phyloP scores from a whole-genome alignment of 2,797 vertebrate species.

The Adrianichthys oophorus region DNA sequence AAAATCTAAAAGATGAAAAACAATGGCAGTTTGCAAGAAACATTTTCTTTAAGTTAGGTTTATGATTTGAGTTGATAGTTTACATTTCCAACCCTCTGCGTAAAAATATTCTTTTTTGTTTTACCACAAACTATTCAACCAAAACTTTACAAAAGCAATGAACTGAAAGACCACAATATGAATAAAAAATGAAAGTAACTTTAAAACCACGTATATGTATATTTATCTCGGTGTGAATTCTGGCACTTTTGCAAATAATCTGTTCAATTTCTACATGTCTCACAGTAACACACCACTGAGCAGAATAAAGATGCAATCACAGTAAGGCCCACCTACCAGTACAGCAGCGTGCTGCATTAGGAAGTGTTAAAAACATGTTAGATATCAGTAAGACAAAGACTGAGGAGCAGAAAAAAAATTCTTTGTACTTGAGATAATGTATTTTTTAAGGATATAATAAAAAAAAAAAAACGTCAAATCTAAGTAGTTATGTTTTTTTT shows the following conservation, averaged over 20 bases:
- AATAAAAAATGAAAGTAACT: conserved; percentile 8
- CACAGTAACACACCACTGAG: conserved; percentile 63
- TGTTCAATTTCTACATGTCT: conserved; percentile 33
- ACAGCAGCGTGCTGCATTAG: conserved; percentile 85
- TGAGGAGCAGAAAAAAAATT: conserved; percentile 37
- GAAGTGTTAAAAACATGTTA: conserved; percentile 77
- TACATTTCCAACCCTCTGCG: no score
- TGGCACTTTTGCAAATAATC: conserved; percentile 20
- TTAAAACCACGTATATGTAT: neutral
- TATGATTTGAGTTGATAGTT: no score
- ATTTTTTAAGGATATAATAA: no score
- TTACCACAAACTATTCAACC: no score
- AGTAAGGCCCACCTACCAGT: conserved; percentile 82
- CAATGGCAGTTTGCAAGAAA: no score
- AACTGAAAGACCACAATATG: conserved; percentile 19
- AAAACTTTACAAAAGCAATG: conserved; percentile 1
- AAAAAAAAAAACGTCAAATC: no score
- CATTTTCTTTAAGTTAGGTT: no score
- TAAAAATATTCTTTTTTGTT: no score
- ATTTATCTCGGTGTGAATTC: conserved; percentile 35
- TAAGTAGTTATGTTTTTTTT: no score
- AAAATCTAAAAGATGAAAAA: no score
- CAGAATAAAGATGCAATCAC: conserved; percentile 64
- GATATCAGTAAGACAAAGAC: conserved; percentile 59
- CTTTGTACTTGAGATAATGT: no score